These are phyloP conservation scores for Chironomus tentans DNA, from an alignment of 2,888 invertebrate genomes.

Conservation along the genomic window DNA sequence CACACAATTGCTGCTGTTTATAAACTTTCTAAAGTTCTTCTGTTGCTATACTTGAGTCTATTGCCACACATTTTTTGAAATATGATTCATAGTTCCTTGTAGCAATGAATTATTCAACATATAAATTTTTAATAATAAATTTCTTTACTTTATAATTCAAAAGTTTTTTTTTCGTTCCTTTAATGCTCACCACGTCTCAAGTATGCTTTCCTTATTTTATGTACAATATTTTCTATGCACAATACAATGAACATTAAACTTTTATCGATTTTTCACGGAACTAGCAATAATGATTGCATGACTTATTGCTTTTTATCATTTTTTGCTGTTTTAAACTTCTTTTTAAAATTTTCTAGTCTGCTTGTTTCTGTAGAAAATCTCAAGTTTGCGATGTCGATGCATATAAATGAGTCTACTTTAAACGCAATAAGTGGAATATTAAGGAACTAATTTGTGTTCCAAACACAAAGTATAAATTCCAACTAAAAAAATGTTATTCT, in stretches of 20 bases:
- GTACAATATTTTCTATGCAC: neutral
- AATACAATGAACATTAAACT: neutral
- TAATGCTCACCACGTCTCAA: neutral
- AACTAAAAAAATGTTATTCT: too few species aligned
- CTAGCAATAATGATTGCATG: neutral
- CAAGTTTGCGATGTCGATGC: too few species aligned
- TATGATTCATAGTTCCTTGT: neutral
- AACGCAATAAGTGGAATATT: too few species aligned
- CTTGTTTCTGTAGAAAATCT: too few species aligned
- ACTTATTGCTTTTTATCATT: neutral
- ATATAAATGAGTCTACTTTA: too few species aligned
- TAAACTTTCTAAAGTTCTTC: neutral
- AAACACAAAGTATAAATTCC: too few species aligned
- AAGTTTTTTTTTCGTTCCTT: neutral
- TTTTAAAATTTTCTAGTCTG: too few species aligned
- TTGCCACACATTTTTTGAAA: neutral
- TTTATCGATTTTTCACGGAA: neutral
- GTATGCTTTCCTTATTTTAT: too few species aligned
- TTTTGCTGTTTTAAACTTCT: too few species aligned
- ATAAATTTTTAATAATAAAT: neutral
- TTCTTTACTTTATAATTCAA: neutral
- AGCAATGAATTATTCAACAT: neutral
- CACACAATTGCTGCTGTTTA: neutral
- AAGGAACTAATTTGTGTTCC: too few species aligned
- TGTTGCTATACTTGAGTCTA: neutral